Evolutionary conservation across 2,113 vertebrate genomes (phyloP).

Genomic region (Ornithorhynchus anatinus): DNA sequence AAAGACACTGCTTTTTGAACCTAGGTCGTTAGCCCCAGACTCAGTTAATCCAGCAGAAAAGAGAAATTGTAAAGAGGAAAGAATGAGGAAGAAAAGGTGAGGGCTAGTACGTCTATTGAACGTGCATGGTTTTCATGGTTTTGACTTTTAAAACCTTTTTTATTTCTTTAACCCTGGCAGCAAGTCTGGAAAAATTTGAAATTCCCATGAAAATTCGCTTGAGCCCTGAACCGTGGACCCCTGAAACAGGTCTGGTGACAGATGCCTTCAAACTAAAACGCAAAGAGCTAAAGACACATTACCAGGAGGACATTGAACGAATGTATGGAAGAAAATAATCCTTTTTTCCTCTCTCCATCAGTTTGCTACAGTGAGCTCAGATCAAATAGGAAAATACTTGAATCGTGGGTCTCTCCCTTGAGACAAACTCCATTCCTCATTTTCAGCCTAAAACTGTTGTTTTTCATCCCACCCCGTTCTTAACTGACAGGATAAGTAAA

Average conservation of each 20-base stretch:
- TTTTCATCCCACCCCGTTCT: constrained; percentile 47
- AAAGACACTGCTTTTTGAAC: too few species aligned
- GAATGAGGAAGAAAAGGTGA: too few species aligned
- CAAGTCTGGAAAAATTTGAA: constrained; percentile 91
- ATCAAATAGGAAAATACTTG: constrained; percentile 78
- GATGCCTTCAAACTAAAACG: constrained; percentile 97
- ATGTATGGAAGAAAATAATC: constrained; percentile 86
- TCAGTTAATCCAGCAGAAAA: too few species aligned
- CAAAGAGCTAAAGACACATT: constrained; percentile 88
- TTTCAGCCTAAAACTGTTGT: constrained; percentile 55
- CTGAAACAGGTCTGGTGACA: constrained; percentile 93
- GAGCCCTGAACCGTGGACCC: constrained; percentile 91
- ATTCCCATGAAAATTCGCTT: constrained; percentile 90
- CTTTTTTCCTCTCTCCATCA: neutral
- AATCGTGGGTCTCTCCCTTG: constrained; percentile 69
- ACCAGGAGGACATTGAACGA: constrained; percentile 87
- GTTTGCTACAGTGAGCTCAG: constrained; percentile 59
- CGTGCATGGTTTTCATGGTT: neutral
- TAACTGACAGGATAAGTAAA: constrained; percentile 72
- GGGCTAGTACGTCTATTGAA: neutral
- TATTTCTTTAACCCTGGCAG: constrained; percentile 57
- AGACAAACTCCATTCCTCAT: constrained; percentile 63
- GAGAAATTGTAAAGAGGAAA: too few species aligned
- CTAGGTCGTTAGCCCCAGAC: too few species aligned
- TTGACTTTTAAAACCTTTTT: neutral